A percentile compares a stretch with the other conserved stretches of the same genome.
phyloP scores from a whole-genome alignment of 1,140 invertebrate species.

The Caerostris darwini region DNA sequence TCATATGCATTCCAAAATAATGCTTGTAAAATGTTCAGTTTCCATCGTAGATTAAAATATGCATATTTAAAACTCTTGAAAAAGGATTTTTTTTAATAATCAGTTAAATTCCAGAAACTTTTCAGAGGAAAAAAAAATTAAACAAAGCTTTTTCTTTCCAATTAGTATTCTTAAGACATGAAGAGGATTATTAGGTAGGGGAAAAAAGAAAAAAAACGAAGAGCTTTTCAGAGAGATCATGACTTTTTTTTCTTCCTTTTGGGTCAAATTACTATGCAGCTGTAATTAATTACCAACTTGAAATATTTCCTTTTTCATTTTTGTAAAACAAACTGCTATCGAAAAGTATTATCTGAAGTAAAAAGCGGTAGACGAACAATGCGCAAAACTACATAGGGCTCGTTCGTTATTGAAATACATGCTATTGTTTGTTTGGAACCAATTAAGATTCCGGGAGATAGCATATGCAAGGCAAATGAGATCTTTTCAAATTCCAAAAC shows the following conservation, averaged over 20 bases:
- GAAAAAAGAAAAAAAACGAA: neutral
- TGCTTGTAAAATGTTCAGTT: no score
- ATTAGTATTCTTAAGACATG: neutral
- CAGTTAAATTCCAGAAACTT: neutral
- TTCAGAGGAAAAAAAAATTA: neutral
- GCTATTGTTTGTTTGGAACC: constrained; percentile 22
- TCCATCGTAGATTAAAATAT: no score
- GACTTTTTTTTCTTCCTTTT: neutral
- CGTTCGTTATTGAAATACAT: constrained; percentile 28
- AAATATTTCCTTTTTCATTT: neutral
- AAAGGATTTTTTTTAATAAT: neutral
- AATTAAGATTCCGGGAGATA: constrained; percentile 29
- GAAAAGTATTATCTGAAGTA: neutral
- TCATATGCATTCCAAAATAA: no score
- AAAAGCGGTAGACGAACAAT: neutral
- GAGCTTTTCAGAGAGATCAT: neutral
- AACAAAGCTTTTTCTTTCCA: neutral
- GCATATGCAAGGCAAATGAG: neutral
- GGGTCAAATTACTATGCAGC: neutral
- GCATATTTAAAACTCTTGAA: no score
- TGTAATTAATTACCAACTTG: neutral
- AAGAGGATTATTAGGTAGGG: neutral
- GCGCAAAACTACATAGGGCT: neutral
- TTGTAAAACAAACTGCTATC: neutral
- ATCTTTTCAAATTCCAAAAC: constrained; percentile 1